Conservation (phyloP, 2,797 vertebrate species). For the Pseudopleuronectes americanus region DNA sequence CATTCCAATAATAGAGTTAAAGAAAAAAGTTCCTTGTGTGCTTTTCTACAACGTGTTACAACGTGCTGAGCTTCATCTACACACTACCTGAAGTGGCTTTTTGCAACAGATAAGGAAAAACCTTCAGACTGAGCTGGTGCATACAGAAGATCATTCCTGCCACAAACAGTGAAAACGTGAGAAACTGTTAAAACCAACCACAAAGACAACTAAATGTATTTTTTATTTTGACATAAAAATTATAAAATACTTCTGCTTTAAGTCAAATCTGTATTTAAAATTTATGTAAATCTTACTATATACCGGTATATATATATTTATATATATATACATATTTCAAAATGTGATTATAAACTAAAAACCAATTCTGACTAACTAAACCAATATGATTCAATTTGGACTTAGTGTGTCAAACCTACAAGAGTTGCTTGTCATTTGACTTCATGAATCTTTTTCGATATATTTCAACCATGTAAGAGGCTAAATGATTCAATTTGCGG, state of each 20-base stretch:
- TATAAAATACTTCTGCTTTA: neutral
- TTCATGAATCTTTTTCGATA: no score
- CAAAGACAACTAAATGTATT: neutral
- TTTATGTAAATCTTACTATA: no score
- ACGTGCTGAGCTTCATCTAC: conserved; percentile 42
- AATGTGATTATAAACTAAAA: neutral
- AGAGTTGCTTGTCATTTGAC: no score
- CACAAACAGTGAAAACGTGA: neutral
- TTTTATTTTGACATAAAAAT: neutral
- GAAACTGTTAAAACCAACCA: neutral
- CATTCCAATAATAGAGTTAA: conserved; percentile 14
- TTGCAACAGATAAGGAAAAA: conserved; percentile 17
- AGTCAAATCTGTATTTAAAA: neutral
- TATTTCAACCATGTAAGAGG: neutral
- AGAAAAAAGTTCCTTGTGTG: conserved; percentile 27
- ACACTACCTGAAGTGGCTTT: conserved; percentile 30
- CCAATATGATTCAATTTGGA: neutral
- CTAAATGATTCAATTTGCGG: neutral
- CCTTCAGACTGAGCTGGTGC: neutral
- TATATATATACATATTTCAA: neutral
- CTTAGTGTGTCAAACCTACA: no score
- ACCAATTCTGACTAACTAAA: neutral
- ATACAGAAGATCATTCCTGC: conserved; percentile 28
- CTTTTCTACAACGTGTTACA: conserved; percentile 35
- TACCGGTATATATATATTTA: no score